Base-by-base conservation (phyloP, 2,113 vertebrate species). In the Scomber japonicus region DNA sequence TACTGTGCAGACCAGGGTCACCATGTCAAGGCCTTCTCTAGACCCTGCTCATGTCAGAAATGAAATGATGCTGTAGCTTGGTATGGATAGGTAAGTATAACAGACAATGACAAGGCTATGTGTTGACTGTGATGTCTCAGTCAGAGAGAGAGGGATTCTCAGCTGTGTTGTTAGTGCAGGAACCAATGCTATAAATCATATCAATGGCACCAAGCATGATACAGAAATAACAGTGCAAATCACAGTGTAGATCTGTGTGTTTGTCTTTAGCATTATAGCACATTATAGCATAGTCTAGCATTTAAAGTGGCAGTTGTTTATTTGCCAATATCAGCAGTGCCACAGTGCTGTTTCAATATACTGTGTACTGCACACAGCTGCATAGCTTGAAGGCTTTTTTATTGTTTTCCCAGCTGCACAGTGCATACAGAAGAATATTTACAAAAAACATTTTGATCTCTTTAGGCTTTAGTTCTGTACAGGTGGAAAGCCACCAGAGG, bases 91-190 rank as follows among this genome's bases (percentile, higher is more conserved):
- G 24, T 54, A 31, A 51, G 54, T 71, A 83, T 64, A 70, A 73
- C 67, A 27, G 24, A 27, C 24, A 27, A 27, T 45, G 55, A 62
- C 56, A 11, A 21, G 64, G n/a, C 69, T 83, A 74, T 50, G 56
- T 84, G 85, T 72, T 68, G 51, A 74, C 76, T 70, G 57, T 71
- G 54, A 88, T 19, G 44, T 75, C 75, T 82, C 69, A 62, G 79
- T 83, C 68, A 17, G 12, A 35, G 59, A 13, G 45, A 13, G 45
- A 40, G 45, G 59, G 46, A 53, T 70, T 79, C 55, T 78, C 82
- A 74, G 72, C 80, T 79, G 68, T 66, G 71, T 70, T 66, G 64
- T 70, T 51, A 54, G 13, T 44, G 21, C 35, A 73, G 45, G 69
- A 27, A 72, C 21, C 64, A 27, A 50, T 24, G 59, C 19, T 19